Percentiles rank a stretch among this genome's conserved stretches.
Conservation (phyloP, 2,888 invertebrate genomes). For the Campaea margaritaria region DNA sequence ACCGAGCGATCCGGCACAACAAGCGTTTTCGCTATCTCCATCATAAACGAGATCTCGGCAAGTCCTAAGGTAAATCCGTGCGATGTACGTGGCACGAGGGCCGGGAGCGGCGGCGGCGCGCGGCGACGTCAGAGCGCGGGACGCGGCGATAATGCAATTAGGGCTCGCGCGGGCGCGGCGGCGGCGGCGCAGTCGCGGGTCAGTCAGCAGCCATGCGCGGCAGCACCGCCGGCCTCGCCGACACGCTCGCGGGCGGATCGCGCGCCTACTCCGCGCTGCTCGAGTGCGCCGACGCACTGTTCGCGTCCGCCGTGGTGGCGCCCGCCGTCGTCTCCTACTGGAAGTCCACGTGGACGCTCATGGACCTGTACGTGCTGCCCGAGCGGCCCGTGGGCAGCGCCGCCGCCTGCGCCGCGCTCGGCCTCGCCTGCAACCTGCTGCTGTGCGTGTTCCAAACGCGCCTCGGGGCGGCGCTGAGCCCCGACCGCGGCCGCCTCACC, state of each 20-base stretch:
- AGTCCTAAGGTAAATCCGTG: constrained; percentile 32
- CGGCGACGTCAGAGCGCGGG: constrained; percentile 62
- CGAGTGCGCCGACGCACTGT: constrained; percentile 88
- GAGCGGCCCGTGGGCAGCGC: constrained; percentile 86
- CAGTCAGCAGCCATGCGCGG: constrained; percentile 85
- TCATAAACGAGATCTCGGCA: constrained; percentile 28
- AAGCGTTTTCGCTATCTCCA: constrained; percentile 25
- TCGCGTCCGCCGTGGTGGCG: constrained; percentile 90
- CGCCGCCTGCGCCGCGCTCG: constrained; percentile 88
- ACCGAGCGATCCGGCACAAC: no score
- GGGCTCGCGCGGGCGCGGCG: constrained; percentile 41
- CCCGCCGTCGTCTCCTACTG: constrained; percentile 94
- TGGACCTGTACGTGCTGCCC: constrained; percentile 90
- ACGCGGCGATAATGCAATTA: constrained; percentile 80
- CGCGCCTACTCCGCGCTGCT: constrained; percentile 82
- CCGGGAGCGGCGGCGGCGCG: no score
- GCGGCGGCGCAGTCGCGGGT: constrained; percentile 42
- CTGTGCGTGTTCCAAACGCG: constrained; percentile 89
- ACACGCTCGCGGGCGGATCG: constrained; percentile 85
- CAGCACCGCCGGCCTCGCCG: constrained; percentile 88
- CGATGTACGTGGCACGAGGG: constrained; percentile 17
- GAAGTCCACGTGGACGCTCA: constrained; percentile 94
- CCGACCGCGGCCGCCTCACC: constrained; percentile 88
- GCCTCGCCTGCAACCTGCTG: constrained; percentile 88
- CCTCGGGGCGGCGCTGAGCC: constrained; percentile 83